phyloP scores from a whole-genome alignment of 2,113 vertebrate species.

The Brachypteracias leptosomus region DNA sequence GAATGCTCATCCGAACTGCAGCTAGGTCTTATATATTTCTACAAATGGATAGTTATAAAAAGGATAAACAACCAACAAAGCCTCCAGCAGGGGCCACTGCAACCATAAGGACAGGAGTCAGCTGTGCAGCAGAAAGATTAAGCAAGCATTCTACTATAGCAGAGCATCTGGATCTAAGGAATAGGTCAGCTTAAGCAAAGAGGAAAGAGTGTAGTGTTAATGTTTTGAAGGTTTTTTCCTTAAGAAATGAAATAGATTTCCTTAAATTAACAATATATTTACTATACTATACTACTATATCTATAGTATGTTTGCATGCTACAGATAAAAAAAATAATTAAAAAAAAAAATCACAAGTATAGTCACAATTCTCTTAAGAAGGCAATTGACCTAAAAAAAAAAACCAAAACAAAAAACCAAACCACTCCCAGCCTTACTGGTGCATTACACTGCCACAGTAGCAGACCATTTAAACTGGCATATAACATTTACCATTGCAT shows the following conservation, averaged over 20 bases:
- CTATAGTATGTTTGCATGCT: neutral
- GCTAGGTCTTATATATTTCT: neutral
- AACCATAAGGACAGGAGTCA: neutral
- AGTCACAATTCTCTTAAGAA: neutral
- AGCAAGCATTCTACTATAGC: neutral
- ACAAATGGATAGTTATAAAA: neutral
- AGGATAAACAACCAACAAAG: neutral
- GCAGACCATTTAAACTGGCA: neutral
- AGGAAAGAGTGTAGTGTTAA: neutral
- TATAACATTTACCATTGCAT: neutral
- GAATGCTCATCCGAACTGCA: neutral
- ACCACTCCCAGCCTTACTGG: neutral
- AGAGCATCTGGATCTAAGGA: neutral
- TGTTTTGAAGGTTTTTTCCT: neutral
- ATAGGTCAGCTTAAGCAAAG: neutral
- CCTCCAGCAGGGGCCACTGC: slow-evolving; percentile 7
- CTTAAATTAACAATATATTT: neutral
- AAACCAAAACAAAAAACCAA: too few species aligned
- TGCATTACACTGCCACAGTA: neutral
- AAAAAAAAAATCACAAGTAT: neutral
- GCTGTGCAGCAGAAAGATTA: neutral
- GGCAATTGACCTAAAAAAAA: neutral
- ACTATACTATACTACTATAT: too few species aligned
- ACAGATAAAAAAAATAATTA: neutral
- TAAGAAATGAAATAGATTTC: neutral